Conservation (phyloP, 2,797 vertebrate genomes). For the Hozukius guyotensis region DNA sequence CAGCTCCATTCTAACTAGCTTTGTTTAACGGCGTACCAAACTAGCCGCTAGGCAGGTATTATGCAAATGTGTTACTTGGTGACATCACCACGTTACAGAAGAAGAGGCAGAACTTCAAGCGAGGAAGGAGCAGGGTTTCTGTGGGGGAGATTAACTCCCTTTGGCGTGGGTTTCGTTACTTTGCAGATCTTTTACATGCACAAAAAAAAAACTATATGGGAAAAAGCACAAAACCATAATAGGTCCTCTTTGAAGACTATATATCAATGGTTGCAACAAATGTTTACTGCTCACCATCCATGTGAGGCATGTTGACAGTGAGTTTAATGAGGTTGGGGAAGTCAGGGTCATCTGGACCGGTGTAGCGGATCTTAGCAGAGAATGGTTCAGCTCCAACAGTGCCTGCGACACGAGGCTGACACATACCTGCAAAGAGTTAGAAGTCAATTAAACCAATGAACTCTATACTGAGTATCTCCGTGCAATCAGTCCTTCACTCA, state of each 20-base stretch:
- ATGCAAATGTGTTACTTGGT: too few relatives aligned
- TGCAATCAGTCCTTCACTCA: constrained; percentile 47
- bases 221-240: too few relatives aligned
- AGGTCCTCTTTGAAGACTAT: not conserved
- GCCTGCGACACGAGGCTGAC: constrained; percentile 84
- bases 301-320: constrained; percentile 88
- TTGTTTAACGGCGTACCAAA: too few relatives aligned
- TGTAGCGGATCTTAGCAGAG: constrained; percentile 88
- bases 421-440: constrained; percentile 79
- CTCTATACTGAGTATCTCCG: not conserved
- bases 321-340: constrained; percentile 87
- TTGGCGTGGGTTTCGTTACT: too few relatives aligned
- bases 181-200: too few relatives aligned
- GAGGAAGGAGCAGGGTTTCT: too few relatives aligned
- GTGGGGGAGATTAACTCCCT: too few relatives aligned
- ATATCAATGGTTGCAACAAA: not conserved
- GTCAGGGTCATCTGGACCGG: constrained; percentile 85
- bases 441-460: not conserved
- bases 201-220: too few relatives aligned
- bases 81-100: too few relatives aligned
- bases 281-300: constrained; percentile 82
- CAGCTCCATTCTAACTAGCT: too few relatives aligned
- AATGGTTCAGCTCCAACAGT: constrained; percentile 89
- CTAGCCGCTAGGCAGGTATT: too few relatives aligned
- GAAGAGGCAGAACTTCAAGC: too few relatives aligned